These are phyloP conservation scores for Bungarus multicinctus DNA, from an alignment of 2,113 vertebrate species.

Conservation along the genomic window DNA sequence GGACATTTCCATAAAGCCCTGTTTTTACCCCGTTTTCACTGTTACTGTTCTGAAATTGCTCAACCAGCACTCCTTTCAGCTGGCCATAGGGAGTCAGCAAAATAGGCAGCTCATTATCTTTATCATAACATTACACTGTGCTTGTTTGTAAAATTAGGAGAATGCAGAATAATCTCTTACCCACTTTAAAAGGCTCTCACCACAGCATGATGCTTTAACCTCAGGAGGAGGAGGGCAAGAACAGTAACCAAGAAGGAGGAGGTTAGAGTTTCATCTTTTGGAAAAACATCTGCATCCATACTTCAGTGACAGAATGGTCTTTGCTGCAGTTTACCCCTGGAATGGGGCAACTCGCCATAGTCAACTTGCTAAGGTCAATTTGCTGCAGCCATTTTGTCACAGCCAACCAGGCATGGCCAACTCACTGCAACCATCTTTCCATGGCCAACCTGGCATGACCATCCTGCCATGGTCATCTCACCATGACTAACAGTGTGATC, in stretches of 20 bases:
- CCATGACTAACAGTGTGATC: no score
- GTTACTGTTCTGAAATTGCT: not conserved
- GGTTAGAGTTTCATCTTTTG: not conserved
- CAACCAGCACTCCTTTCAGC: not conserved
- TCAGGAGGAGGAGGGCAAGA: not conserved
- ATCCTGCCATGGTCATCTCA: not conserved
- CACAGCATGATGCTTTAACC: not conserved
- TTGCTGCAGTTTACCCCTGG: not conserved
- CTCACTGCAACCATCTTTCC: no score
- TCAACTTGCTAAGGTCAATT: not conserved
- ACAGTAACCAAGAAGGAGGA: not conserved
- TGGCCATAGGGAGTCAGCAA: not conserved
- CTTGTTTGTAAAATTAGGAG: not conserved
- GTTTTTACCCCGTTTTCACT: not conserved
- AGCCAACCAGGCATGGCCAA: no score
- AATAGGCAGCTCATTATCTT: not conserved
- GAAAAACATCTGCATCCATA: not conserved
- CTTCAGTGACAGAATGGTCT: not conserved
- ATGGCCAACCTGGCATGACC: no score
- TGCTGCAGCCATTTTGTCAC: no score
- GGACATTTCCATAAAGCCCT: not conserved
- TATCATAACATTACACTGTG: not conserved
- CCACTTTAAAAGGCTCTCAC: not conserved
- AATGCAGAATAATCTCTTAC: not conserved
- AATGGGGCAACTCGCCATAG: not conserved